Conservation (phyloP, 2,113 vertebrate species). For the Lepisosteus osseus region DNA sequence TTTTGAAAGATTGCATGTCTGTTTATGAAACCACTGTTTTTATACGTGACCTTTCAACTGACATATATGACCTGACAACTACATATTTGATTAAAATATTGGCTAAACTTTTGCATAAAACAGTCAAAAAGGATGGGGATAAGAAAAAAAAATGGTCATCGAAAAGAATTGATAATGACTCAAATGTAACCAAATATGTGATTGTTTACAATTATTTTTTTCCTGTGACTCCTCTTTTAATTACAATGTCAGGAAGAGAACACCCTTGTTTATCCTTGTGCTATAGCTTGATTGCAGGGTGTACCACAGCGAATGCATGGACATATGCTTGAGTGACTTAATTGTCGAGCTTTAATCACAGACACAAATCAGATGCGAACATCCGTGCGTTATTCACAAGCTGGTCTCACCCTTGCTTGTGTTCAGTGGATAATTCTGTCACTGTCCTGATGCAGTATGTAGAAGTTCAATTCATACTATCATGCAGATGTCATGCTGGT, state of each 20-base stretch:
- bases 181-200: conserved; percentile 22
- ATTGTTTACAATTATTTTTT: conserved; percentile 44
- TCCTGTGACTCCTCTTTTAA: conserved; percentile 37
- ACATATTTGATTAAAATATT: too few species aligned
- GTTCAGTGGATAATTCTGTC: too few species aligned
- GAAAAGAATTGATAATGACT: background rate
- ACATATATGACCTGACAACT: too few species aligned
- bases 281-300: conserved; percentile 51
- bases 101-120: too few species aligned
- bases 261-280: conserved; percentile 47
- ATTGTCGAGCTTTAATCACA: conserved; percentile 5
- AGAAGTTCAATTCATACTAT: too few species aligned
- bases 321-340: conserved; percentile 22
- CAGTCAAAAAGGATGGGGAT: background rate
- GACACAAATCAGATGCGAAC: background rate
- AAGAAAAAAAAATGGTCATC: background rate
- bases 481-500: too few species aligned
- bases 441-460: too few species aligned
- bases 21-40: too few species aligned
- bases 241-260: conserved; percentile 49
- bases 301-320: conserved; percentile 32
- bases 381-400: too few species aligned
- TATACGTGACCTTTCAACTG: too few species aligned
- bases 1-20: too few species aligned
- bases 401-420: too few species aligned